Evolutionary conservation across 1,140 invertebrate genomes (phyloP).

Genomic region (Apis cerana): DNA sequence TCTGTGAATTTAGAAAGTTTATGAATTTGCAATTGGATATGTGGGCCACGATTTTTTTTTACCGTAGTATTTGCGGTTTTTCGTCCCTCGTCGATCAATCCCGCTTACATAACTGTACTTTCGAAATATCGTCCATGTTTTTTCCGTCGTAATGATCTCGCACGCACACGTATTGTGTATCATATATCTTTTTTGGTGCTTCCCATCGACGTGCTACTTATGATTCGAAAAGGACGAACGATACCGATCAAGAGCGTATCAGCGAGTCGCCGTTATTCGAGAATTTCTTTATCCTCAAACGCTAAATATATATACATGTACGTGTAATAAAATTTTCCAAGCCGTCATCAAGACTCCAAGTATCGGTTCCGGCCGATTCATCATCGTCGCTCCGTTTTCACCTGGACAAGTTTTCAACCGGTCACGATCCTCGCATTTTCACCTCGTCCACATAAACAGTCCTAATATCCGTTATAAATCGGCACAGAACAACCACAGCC

Average conservation of each 20-base stretch:
- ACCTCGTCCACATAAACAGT: slow-evolving; percentile 5
- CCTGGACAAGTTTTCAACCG: slow-evolving; percentile 1
- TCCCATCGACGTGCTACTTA: too few species aligned
- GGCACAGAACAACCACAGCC: neutral
- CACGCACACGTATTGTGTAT: too few species aligned
- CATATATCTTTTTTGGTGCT: too few species aligned
- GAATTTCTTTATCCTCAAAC: too few species aligned
- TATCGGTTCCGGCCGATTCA: slow-evolving; percentile 42
- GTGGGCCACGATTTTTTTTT: too few species aligned
- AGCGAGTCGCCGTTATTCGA: too few species aligned
- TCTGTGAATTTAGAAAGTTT: too few species aligned
- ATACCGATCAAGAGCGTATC: too few species aligned
- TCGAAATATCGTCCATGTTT: too few species aligned
- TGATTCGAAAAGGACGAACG: neutral
- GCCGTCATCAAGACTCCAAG: neutral
- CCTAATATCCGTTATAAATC: slow-evolving; percentile 41
- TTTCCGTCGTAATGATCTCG: neutral
- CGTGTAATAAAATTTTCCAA: neutral
- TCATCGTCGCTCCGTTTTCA: slow-evolving; percentile 33
- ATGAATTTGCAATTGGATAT: too few species aligned
- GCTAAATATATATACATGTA: too few species aligned
- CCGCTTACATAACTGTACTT: neutral
- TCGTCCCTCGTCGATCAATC: neutral
- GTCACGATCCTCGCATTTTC: slow-evolving; percentile 34
- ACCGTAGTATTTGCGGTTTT: too few species aligned